These are phyloP conservation scores for Poecile atricapillus DNA, from an alignment of 2,113 vertebrate genomes.

Conservation along the genomic window DNA sequence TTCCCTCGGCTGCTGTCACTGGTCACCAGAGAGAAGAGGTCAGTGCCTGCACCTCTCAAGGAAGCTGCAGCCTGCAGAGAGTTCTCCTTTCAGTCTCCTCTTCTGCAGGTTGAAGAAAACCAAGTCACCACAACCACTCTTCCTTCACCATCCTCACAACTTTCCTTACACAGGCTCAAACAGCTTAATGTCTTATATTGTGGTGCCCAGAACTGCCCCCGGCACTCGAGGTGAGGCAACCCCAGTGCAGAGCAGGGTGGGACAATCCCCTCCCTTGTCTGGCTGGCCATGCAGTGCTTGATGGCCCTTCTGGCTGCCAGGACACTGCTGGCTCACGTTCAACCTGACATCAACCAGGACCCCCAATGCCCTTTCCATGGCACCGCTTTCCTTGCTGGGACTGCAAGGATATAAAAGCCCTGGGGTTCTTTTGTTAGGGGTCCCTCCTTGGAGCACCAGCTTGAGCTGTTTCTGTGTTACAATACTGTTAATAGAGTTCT, in stretches of 20 bases:
- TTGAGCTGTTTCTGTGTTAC: neutral
- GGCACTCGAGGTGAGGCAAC: fast-evolving
- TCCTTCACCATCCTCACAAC: neutral
- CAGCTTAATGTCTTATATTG: neutral
- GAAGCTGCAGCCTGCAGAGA: neutral
- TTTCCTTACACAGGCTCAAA: neutral
- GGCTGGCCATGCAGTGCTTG: fast-evolving
- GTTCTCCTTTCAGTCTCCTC: neutral
- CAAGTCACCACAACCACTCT: neutral
- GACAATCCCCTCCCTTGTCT: neutral
- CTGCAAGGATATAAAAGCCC: neutral
- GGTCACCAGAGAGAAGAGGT: neutral
- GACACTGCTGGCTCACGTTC: neutral
- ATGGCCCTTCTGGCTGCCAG: neutral
- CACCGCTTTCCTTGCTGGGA: neutral
- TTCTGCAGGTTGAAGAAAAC: neutral
- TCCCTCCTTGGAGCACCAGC: neutral
- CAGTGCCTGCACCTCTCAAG: neutral
- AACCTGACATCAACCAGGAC: neutral
- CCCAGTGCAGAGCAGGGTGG: neutral
- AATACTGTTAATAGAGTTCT: neutral
- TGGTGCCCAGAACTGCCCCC: neutral
- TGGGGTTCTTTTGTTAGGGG: neutral
- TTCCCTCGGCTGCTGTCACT: neutral
- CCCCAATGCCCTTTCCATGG: no score